Base-by-base conservation (phyloP, 2,113 vertebrate species). In the Nyctibius bracteatus region DNA sequence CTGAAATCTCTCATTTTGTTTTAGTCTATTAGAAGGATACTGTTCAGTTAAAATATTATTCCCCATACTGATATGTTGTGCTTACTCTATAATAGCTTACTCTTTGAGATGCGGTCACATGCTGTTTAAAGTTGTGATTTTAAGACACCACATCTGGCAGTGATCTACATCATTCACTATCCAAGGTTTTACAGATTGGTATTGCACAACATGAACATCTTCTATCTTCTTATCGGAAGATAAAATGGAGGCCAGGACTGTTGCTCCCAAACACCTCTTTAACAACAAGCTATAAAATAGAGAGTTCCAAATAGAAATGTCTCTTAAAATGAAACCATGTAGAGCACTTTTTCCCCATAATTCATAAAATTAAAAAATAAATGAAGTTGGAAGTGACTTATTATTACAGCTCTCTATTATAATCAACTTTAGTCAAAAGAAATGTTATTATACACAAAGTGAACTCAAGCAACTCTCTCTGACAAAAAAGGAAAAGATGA, bases 1-100 rank as follows among this genome's bases (percentile, higher is more conserved):
- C 70, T 67, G 54, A 84, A 94, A 96, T 46, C 73, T 88, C 83
- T 96, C 74, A 87, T 81, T 97, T 96, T 96, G 88, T 68, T 96
- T 93, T 90, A 85, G 82, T 77, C 88, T 96, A 71, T 97, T 95
- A 89, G 95, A 92, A 54, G 24, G 57, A 59, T n/a, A 55, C 31
- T 21, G 30, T 62, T 73, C 75, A 81, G 49, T 68, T 82, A 55
- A 92, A 94, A 44, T 55, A 67, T 41, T 85, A 88, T 28, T 90
- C 49, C 73, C 61, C 49, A 35, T 12, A n/a, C 25, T 44, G 41
- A 22, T 82, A 73, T 3, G 18, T 44, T 67, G 46, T 54, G 54
- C 55, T 91, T 62, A 47, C 31, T 65, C 37, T 33, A 33, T 25
- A 82, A 72, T 5, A 79, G 25, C 23, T 44, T 71, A 18, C 13